Conservation (phyloP, 2,113 vertebrate genomes). For the Apteryx owenii region DNA sequence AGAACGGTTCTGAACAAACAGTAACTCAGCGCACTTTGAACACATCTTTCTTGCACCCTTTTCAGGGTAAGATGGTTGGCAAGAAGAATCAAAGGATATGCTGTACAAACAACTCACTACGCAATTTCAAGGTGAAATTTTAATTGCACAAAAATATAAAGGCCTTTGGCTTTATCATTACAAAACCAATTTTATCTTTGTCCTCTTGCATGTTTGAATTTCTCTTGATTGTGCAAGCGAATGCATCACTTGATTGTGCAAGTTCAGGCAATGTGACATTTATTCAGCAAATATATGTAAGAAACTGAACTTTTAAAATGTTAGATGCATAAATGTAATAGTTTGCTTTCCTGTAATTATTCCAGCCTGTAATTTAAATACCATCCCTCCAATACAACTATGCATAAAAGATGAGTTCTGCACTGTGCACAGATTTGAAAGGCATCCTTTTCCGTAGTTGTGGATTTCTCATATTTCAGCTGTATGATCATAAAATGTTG, state of each 20-base stretch:
- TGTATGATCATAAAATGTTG: not conserved
- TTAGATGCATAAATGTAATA: not conserved
- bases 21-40: not conserved
- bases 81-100: not conserved
- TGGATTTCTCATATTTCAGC: not conserved
- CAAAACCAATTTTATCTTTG: constrained; percentile 46
- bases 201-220: constrained; percentile 8
- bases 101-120: not conserved
- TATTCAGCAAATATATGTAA: not conserved
- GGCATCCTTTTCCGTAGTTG: not conserved
- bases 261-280: not conserved
- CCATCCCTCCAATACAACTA: not conserved
- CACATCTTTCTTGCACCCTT: not conserved
- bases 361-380: not conserved
- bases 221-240: constrained; percentile 31
- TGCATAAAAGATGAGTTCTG: not conserved
- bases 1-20: not conserved
- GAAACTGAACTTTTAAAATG: not conserved
- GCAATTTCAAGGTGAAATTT: not conserved
- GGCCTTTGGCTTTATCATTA: constrained; percentile 15
- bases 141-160: constrained; percentile 53
- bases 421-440: not conserved
- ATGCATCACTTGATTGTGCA: not conserved
- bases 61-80: not conserved
- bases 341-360: constrained; percentile 1